A percentile compares a stretch with the other conserved stretches of the same genome.
phyloP scores from a whole-genome alignment of 2,113 vertebrate genomes.

The Numida meleagris region DNA sequence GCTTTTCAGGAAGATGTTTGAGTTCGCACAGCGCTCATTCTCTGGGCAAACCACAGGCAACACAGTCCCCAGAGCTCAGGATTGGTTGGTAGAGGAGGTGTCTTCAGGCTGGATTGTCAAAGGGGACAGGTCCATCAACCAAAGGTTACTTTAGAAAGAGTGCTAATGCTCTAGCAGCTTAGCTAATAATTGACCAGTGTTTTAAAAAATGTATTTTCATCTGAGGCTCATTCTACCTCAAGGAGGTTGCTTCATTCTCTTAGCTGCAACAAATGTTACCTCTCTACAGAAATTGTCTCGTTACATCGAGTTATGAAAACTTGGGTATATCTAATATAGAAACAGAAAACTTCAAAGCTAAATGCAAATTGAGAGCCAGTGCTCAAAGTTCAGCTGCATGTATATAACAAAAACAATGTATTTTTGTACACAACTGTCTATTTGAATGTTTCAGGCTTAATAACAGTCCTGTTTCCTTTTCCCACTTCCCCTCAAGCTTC shows the following conservation, averaged over 20 bases:
- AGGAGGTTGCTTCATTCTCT: not conserved
- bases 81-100: constrained; percentile 38
- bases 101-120: not conserved
- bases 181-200: constrained; percentile 55
- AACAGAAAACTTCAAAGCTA: not conserved
- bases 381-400: not conserved
- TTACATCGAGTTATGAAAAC: not conserved
- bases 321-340: not conserved
- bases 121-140: constrained; percentile 26
- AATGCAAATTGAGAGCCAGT: not conserved
- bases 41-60: accelerated
- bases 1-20: not conserved
- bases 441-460: not conserved
- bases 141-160: constrained; percentile 45
- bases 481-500: not conserved
- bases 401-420: not conserved
- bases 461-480: not conserved
- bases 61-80: not conserved
- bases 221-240: not conserved
- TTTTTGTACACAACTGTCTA: not conserved
- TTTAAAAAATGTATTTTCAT: not conserved
- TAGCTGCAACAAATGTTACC: not conserved
- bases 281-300: not conserved
- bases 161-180: not conserved
- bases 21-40: not conserved